Conservation (phyloP, 2,888 invertebrate species). For the Idaea straminata region DNA sequence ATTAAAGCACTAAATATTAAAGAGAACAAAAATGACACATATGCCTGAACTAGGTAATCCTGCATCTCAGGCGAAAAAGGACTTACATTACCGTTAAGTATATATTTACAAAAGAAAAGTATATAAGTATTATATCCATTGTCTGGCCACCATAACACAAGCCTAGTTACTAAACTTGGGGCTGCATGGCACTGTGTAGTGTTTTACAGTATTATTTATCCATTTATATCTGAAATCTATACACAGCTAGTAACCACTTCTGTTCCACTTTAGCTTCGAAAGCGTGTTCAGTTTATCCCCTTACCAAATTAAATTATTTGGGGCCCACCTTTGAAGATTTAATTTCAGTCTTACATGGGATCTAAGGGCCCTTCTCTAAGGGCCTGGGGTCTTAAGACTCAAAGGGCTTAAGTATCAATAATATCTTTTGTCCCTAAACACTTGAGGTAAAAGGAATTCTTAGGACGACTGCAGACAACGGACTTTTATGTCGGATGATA, state of each 20-base stretch:
- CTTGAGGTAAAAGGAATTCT: background rate
- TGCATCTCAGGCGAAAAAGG: too few relatives aligned
- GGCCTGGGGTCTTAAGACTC: background rate
- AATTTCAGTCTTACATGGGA: background rate
- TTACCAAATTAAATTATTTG: background rate
- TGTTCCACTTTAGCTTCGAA: background rate
- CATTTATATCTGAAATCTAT: background rate
- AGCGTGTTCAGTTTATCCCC: background rate
- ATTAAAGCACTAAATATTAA: too few relatives aligned
- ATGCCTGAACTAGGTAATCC: too few relatives aligned
- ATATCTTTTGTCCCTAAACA: background rate
- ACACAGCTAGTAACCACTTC: background rate
- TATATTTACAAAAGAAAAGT: too few relatives aligned
- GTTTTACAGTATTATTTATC: background rate
- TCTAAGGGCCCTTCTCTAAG: background rate
- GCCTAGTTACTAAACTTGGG: too few relatives aligned
- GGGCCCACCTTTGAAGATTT: background rate
- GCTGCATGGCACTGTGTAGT: too few relatives aligned
- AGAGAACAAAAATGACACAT: too few relatives aligned
- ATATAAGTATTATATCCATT: too few relatives aligned
- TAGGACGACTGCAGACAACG: background rate
- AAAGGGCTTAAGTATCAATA: slow-evolving; percentile 1
- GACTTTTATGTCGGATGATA: background rate
- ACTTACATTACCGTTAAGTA: too few relatives aligned
- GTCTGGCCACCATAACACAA: too few relatives aligned